A percentile compares a stretch with the other conserved stretches of the same genome.
phyloP scores from a whole-genome alignment of 2,113 vertebrate genomes.

The Loxodonta africana region DNA sequence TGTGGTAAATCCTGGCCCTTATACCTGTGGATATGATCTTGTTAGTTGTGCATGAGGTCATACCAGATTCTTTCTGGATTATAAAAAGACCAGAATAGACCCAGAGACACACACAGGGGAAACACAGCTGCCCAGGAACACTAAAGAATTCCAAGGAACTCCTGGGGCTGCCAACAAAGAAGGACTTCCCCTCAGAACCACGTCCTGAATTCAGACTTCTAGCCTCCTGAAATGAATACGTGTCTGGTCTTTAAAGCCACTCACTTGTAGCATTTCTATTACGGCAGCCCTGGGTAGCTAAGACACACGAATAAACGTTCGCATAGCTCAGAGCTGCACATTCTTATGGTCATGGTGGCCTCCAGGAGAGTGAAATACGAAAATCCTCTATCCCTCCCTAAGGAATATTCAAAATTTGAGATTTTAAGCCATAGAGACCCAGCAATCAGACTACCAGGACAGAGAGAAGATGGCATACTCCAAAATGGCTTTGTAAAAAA shows the following conservation, averaged over 20 bases:
- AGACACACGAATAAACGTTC: neutral
- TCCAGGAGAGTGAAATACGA: neutral
- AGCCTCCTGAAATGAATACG: neutral
- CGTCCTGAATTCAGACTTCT: neutral
- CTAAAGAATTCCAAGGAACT: neutral
- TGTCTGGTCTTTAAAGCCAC: too few species aligned
- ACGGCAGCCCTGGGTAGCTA: too few species aligned
- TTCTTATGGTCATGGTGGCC: neutral
- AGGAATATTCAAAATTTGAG: neutral
- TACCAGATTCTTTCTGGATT: neutral
- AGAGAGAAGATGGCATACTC: neutral
- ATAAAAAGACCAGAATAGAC: neutral
- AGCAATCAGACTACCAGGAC: neutral
- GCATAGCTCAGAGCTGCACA: neutral
- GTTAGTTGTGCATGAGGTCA: neutral
- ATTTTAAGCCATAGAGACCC: neutral
- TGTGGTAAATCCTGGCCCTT: neutral
- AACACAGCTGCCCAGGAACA: neutral
- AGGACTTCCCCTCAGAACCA: neutral
- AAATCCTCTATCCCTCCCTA: neutral
- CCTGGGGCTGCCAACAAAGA: neutral
- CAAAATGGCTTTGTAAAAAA: constrained; percentile 24
- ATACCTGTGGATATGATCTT: neutral
- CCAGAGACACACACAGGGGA: too few species aligned
- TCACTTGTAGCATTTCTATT: too few species aligned